Evolutionary conservation across 2,888 invertebrate species (phyloP).

Genomic region (Amphipyra tragopoginis): DNA sequence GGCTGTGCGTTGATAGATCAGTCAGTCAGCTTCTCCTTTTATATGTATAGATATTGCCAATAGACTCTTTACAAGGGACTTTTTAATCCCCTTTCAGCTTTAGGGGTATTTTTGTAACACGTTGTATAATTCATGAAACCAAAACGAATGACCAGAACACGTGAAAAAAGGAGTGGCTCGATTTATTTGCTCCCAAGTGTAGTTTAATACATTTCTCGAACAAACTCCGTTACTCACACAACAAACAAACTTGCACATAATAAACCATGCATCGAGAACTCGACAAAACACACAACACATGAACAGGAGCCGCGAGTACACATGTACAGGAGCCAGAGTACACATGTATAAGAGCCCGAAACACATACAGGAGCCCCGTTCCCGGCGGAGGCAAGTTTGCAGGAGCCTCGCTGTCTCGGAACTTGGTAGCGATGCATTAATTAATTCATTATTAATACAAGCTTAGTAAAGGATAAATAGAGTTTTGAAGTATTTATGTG

Average conservation of each 20-base stretch:
- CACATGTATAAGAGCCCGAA: no score
- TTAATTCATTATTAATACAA: constrained; percentile 81
- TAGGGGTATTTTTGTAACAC: no score
- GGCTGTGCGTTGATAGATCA: no score
- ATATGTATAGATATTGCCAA: no score
- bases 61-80: no score
- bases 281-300: constrained; percentile 16
- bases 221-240: not conserved
- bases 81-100: no score
- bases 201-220: not conserved
- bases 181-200: no score
- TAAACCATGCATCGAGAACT: constrained; percentile 13
- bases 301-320: constrained; percentile 19
- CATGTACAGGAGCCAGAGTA: constrained; percentile 11
- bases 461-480: constrained; percentile 36
- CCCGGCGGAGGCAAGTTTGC: constrained; percentile 43
- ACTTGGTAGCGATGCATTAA: constrained; percentile 78
- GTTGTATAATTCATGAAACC: no score
- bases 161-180: no score
- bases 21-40: no score
- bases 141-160: no score
- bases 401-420: constrained; percentile 59
- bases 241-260: not conserved
- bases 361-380: constrained; percentile 18
- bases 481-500: not conserved